Percentiles rank a stretch among this genome's conserved stretches.
Evolutionary conservation across 2,888 invertebrate genomes (phyloP).

Genomic region (Stratiomys singularior): DNA sequence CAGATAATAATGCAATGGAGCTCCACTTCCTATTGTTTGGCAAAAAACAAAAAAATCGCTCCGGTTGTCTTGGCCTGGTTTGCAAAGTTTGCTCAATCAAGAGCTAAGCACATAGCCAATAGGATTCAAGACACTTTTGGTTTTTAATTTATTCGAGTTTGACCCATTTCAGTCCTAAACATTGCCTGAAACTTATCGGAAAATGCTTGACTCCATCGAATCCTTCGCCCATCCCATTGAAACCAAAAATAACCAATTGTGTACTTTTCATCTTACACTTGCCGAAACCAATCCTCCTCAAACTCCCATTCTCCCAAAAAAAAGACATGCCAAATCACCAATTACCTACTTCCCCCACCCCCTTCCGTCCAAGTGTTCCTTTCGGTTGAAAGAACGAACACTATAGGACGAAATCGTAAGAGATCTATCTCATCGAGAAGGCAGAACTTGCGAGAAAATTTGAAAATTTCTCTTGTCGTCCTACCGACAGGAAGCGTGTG

Average conservation of each 20-base stretch:
- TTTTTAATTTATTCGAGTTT: slow-evolving; percentile 31
- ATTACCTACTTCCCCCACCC: background rate
- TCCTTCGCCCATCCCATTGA: background rate
- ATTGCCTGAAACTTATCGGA: background rate
- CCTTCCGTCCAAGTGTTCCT: background rate
- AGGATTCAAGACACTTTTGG: slow-evolving; percentile 6
- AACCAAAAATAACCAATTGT: background rate
- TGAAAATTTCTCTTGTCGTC: background rate
- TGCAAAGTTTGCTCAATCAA: background rate
- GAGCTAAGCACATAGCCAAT: slow-evolving; percentile 20
- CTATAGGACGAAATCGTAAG: background rate
- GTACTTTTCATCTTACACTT: background rate
- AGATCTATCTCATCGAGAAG: no score
- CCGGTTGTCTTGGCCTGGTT: no score
- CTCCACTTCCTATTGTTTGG: no score
- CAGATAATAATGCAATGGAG: no score
- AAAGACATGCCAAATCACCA: no score
- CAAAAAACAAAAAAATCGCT: no score
- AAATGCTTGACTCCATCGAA: background rate
- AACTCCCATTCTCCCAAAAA: no score
- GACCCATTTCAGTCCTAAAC: slow-evolving; percentile 3
- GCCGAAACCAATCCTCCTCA: background rate
- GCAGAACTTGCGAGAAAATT: background rate
- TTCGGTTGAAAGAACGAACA: background rate
- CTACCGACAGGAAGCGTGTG: slow-evolving; percentile 13